A percentile compares a stretch with the other conserved stretches of the same genome.
These are phyloP conservation scores for Catharus minimus DNA, from an alignment of 2,113 vertebrate species.

Conservation along the genomic window DNA sequence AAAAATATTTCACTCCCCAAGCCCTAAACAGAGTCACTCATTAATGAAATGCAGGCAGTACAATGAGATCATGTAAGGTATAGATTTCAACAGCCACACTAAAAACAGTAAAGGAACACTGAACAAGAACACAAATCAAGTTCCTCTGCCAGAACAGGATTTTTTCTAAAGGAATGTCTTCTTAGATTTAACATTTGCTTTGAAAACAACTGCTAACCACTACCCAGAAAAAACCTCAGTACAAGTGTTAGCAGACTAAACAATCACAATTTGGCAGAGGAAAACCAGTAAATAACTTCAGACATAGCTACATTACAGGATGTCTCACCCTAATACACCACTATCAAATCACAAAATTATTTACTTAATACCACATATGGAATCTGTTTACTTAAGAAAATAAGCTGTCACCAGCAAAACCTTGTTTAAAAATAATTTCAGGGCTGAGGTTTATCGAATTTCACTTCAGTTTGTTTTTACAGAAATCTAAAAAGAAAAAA, in stretches of 20 bases:
- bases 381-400: conserved; percentile 86
- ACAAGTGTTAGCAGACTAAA: conserved; percentile 94
- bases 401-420: conserved; percentile 65
- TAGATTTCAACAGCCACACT: conserved; percentile 93
- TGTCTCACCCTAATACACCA: conserved; percentile 83
- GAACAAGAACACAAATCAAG: conserved; percentile 93
- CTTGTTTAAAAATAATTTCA: conserved; percentile 70
- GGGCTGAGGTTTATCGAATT: conserved; percentile 50
- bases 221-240: conserved; percentile 81
- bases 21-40: conserved; percentile 87
- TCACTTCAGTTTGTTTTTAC: conserved; percentile 62
- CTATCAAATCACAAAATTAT: conserved; percentile 80
- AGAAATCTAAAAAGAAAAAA: conserved; percentile 34
- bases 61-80: conserved; percentile 96
- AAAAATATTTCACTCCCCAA: conserved; percentile 94
- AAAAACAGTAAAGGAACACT: conserved; percentile 86
- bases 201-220: conserved; percentile 90
- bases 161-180: conserved; percentile 75
- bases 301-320: conserved; percentile 76
- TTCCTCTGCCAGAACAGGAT: conserved; percentile 84
- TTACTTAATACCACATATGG: conserved; percentile 75
- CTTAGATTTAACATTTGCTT: conserved; percentile 85
- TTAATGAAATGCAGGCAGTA: conserved; percentile 97
- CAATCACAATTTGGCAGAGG: conserved; percentile 83
- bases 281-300: conserved; percentile 88